Evolutionary conservation across 2,888 invertebrate genomes (phyloP).

Genomic region (Tryphoninae sp.): DNA sequence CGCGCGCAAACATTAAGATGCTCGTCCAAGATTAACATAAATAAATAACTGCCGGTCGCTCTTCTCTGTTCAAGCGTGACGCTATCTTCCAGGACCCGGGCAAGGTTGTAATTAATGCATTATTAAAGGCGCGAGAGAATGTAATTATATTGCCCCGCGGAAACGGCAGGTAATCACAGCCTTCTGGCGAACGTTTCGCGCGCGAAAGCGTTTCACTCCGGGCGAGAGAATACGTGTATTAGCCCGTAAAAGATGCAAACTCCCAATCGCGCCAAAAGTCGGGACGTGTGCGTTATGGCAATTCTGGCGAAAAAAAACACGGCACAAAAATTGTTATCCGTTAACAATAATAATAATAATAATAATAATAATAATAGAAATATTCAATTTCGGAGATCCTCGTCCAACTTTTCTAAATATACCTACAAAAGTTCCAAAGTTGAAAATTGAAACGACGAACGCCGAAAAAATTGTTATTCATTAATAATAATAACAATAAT

Average conservation of each 20-base stretch:
- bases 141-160: conserved; percentile 71
- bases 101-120: conserved; percentile 73
- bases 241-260: conserved; percentile 34
- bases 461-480: too few species aligned
- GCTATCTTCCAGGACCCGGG: conserved; percentile 52
- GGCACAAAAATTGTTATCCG: not conserved
- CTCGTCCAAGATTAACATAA: conserved; percentile 70
- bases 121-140: conserved; percentile 71
- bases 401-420: not conserved
- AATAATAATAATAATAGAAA: conserved; percentile 13
- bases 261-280: not conserved
- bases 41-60: conserved; percentile 70
- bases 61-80: conserved; percentile 31
- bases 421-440: not conserved
- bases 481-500: too few species aligned
- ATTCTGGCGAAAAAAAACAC: not conserved
- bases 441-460: conserved; percentile 31
- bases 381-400: not conserved
- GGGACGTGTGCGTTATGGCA: not conserved
- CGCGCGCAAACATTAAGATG: conserved; percentile 69
- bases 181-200: conserved; percentile 19
- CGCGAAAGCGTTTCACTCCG: conserved; percentile 55
- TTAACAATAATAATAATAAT: conserved; percentile 9
- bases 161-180: conserved; percentile 67
- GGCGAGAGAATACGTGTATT: conserved; percentile 44